These are phyloP conservation scores for Mirounga angustirostris DNA, from an alignment of 2,113 vertebrate species.

Conservation along the genomic window DNA sequence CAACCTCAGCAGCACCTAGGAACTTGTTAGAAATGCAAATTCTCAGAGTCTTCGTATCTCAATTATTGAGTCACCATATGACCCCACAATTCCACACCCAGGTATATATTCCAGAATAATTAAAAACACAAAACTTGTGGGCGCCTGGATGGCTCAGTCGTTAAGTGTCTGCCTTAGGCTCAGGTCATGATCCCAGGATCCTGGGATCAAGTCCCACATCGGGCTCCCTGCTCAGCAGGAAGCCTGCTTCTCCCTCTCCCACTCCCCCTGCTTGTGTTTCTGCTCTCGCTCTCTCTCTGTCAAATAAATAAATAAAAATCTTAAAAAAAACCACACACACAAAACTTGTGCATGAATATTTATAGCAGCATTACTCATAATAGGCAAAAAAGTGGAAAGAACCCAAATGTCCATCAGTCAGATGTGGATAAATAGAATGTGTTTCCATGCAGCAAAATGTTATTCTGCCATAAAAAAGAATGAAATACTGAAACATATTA, in stretches of 20 bases:
- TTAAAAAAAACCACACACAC: background rate
- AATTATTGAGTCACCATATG: background rate
- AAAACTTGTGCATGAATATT: background rate
- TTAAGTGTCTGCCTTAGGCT: too few relatives aligned
- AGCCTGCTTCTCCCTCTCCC: too few relatives aligned
- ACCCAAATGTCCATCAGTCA: background rate
- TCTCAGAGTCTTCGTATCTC: background rate
- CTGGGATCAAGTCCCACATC: too few relatives aligned
- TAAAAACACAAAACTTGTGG: background rate
- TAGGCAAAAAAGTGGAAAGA: background rate
- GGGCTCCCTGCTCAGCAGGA: too few relatives aligned
- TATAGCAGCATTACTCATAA: background rate
- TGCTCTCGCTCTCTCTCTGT: too few relatives aligned
- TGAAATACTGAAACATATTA: background rate
- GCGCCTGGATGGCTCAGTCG: too few relatives aligned
- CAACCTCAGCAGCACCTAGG: background rate
- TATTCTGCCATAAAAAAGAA: background rate
- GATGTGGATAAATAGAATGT: background rate
- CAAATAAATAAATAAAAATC: too few relatives aligned
- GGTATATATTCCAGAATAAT: background rate
- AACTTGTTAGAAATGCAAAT: background rate
- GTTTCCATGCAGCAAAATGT: background rate
- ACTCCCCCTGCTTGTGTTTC: too few relatives aligned
- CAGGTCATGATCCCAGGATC: too few relatives aligned
- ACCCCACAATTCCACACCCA: background rate